Evolutionary conservation across 2,888 invertebrate species (phyloP).

Genomic region (Ichneumoninae sp.): DNA sequence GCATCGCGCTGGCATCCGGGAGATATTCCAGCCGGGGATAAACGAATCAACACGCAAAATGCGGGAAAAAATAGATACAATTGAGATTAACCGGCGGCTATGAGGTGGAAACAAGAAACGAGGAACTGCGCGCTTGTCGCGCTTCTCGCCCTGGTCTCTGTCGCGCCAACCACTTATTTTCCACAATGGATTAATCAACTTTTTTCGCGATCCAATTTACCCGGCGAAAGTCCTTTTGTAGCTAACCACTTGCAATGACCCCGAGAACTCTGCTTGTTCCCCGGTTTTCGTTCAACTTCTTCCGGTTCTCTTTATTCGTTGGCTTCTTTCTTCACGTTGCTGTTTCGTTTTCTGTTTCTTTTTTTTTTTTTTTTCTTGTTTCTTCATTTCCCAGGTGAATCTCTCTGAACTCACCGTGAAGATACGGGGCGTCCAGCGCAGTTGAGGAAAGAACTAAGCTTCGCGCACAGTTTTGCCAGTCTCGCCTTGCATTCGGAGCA

Average conservation of each 20-base stretch:
- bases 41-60: constrained; percentile 20
- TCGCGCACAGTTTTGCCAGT: constrained; percentile 19
- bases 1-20: background rate
- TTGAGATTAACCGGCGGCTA: background rate
- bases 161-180: background rate
- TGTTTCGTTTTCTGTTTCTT: background rate
- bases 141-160: background rate
- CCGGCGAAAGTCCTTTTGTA: background rate
- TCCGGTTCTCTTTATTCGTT: background rate
- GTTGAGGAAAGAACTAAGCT: background rate
- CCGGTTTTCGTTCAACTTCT: constrained; percentile 6
- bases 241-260: constrained; percentile 16
- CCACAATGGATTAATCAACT: constrained; percentile 1
- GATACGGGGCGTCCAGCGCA: background rate
- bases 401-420: constrained; percentile 4
- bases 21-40: background rate
- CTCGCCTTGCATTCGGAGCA: constrained; percentile 38
- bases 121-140: background rate
- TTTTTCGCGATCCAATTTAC: constrained; percentile 1
- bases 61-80: background rate
- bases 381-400: constrained; percentile 14
- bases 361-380: background rate
- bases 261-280: background rate
- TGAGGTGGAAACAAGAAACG: background rate
- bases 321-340: background rate